A percentile compares a stretch with the other conserved stretches of the same genome.
Evolutionary conservation across 2,113 vertebrate genomes (phyloP).

Genomic region (Dendropsophus ebraccatus): DNA sequence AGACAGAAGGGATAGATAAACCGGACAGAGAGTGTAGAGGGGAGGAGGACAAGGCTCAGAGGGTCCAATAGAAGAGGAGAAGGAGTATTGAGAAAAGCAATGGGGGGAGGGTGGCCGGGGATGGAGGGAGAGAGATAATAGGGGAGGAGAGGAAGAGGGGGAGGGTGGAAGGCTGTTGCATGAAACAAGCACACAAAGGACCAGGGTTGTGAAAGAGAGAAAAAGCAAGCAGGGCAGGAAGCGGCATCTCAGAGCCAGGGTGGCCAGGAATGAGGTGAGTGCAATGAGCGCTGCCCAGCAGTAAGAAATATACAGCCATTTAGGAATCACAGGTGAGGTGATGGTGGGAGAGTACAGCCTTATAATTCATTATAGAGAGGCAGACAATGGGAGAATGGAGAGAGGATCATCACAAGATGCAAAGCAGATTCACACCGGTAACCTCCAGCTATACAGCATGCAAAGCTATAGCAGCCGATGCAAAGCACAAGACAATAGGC

Average conservation of each 20-base stretch:
- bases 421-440: background rate
- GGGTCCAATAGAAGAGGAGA: slow-evolving; percentile 29
- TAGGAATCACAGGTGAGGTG: background rate
- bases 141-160: slow-evolving; percentile 56
- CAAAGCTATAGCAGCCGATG: background rate
- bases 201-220: slow-evolving; percentile 41
- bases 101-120: slow-evolving; percentile 15
- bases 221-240: slow-evolving; percentile 31
- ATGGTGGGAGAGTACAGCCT: background rate
- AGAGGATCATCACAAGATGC: background rate
- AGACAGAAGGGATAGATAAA: slow-evolving; percentile 32
- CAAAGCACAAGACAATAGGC: background rate
- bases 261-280: slow-evolving; percentile 51
- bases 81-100: slow-evolving; percentile 41
- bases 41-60: slow-evolving; percentile 22
- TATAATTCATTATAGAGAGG: background rate
- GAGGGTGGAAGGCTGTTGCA: slow-evolving; percentile 47
- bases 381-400: slow-evolving; percentile 11
- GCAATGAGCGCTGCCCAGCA: background rate
- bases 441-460: background rate
- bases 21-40: background rate
- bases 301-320: background rate
- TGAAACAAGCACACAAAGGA: slow-evolving; percentile 55
- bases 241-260: slow-evolving; percentile 26
- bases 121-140: slow-evolving; percentile 45